Base-by-base conservation (phyloP, 2,113 vertebrate genomes). In the Takifugu flavidus region DNA sequence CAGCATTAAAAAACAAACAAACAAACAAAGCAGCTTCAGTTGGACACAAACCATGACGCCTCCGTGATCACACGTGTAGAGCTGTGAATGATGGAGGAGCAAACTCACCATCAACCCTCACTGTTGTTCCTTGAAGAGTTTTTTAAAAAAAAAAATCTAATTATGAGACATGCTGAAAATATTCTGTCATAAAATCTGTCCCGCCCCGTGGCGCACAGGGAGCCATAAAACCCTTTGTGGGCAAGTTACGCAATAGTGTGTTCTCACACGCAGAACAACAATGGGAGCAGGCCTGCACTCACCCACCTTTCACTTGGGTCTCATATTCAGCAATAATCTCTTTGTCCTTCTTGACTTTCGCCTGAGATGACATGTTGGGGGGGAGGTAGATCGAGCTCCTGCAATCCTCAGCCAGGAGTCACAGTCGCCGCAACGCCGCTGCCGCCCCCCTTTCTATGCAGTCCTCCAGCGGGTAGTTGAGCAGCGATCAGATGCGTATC, bases 281-380 rank as follows among this genome's bases (percentile, higher is more conserved):
- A 69, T 50, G 46, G 7, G 64, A n/a, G 7, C 49, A 28, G 75
- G 67, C 72, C 77, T 65, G 70, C 56, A 26, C 61, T 59, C 46
- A 79, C 94, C 85, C 59, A 95, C 94, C 94, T 94, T 95, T 95
- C 63, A 95, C 93, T 91, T 98, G 95, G 69, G 94, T 94, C 87
- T 98, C 95, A 90, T 98, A 98, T 75, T 98, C 95, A 0, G 92
- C 92, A 59, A 95, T 96, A 86, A 98, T 98, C 88, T 98, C 95
- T 92, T 98, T 98, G 93, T 98, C 95, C 90, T 98, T 98, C 94
- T 94, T 98, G 88, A 93, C 93, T 92, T 92, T 95, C 72, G 92
- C 90, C 80, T 95, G 94, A 79, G 93, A 93, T 92, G 93, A 94
- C 94, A 95, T 95, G 84, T 88, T 93, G 83, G 67, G 56, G 54